A percentile compares a stretch with the other conserved stretches of the same genome.
These are phyloP conservation scores for Crepidodera aurea DNA, from an alignment of 2,888 invertebrate genomes.

Conservation along the genomic window DNA sequence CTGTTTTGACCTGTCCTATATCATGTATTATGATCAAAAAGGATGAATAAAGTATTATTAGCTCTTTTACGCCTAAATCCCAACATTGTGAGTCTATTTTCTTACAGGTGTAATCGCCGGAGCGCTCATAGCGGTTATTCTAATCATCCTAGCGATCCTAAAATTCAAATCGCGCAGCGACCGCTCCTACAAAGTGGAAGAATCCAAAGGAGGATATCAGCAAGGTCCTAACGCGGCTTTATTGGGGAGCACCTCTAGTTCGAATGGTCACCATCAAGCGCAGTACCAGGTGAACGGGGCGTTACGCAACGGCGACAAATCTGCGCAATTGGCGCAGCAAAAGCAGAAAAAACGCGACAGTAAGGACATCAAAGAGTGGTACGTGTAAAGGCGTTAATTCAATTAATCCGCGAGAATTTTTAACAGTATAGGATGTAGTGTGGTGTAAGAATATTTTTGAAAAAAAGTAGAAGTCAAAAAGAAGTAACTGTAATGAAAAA, in stretches of 20 bases:
- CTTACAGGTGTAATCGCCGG: conserved; percentile 80
- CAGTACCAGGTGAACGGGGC: conserved; percentile 64
- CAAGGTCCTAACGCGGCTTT: conserved; percentile 82
- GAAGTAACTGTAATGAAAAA: too few relatives aligned
- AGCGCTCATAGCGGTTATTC: conserved; percentile 87
- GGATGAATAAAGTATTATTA: too few relatives aligned
- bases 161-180: conserved; percentile 88
- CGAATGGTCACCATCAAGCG: conserved; percentile 63
- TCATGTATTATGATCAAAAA: too few relatives aligned
- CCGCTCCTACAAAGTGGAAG: conserved; percentile 92
- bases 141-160: conserved; percentile 88
- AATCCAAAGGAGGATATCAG: conserved; percentile 76
- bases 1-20: too few relatives aligned
- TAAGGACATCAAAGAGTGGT: conserved; percentile 96
- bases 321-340: conserved; percentile 53
- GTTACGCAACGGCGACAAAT: conserved; percentile 64
- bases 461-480: neutral
- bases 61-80: too few relatives aligned
- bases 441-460: neutral
- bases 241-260: conserved; percentile 67
- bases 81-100: too few relatives aligned
- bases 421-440: neutral
- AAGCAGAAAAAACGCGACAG: conserved; percentile 74
- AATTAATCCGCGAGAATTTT: neutral
- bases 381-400: conserved; percentile 71